phyloP scores from a whole-genome alignment of 2,113 vertebrate species.

The Syngnathus typhle region DNA sequence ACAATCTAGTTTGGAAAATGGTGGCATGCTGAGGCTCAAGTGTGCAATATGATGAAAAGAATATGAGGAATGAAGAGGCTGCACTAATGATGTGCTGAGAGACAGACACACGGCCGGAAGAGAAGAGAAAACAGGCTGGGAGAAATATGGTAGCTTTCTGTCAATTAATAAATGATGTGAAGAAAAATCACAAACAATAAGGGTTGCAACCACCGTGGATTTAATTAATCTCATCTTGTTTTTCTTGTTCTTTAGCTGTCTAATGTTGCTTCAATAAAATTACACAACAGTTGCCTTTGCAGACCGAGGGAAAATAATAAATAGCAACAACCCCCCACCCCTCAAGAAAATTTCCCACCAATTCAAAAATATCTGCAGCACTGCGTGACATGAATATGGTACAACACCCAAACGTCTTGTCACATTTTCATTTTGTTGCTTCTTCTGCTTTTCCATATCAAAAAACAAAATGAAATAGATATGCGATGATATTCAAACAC shows the following conservation, averaged over 20 bases:
- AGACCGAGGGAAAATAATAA: slow-evolving; percentile 19
- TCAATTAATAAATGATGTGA: slow-evolving; percentile 49
- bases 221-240: slow-evolving; percentile 25
- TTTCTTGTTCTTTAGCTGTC: slow-evolving; percentile 6
- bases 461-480: slow-evolving; percentile 16
- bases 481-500: slow-evolving; percentile 14
- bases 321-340: slow-evolving; percentile 12
- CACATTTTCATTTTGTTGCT: slow-evolving; percentile 12
- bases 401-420: slow-evolving; percentile 12
- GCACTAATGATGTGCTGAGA: slow-evolving; percentile 42
- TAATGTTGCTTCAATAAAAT: slow-evolving; percentile 19
- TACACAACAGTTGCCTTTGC: slow-evolving; percentile 11
- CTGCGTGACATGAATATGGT: slow-evolving; percentile 25
- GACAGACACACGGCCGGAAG: slow-evolving; percentile 18
- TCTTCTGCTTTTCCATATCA: background rate
- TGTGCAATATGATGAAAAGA: background rate
- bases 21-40: background rate
- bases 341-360: slow-evolving; percentile 23
- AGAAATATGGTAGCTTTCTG: slow-evolving; percentile 12
- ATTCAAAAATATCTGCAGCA: slow-evolving; percentile 17
- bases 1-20: background rate
- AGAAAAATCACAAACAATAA: slow-evolving; percentile 26
- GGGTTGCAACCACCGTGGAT: slow-evolving; percentile 17
- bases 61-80: slow-evolving; percentile 12
- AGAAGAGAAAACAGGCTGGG: slow-evolving; percentile 15